Evolutionary conservation across 2,888 invertebrate genomes (phyloP).

Genomic region (Lysandra bellargus): DNA sequence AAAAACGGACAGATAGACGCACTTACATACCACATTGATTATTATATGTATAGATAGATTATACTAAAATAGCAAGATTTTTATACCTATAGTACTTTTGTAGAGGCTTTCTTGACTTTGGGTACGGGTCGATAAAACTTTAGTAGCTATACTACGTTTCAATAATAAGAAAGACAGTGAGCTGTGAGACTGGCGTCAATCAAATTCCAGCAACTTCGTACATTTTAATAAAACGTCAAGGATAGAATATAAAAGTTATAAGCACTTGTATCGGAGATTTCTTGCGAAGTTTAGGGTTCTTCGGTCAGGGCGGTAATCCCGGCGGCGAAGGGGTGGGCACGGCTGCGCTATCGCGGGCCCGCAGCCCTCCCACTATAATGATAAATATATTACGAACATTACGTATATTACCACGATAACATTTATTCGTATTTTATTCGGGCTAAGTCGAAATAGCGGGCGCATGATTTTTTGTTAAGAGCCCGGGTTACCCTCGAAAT

Average conservation of each 20-base stretch:
- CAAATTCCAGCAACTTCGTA: neutral
- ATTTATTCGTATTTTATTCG: neutral
- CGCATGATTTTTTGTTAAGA: neutral
- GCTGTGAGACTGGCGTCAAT: neutral
- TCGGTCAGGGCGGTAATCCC: constrained; percentile 58
- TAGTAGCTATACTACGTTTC: neutral
- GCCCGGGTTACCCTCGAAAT: too few species aligned
- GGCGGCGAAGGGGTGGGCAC: constrained; percentile 56
- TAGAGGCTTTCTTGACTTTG: neutral
- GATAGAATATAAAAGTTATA: constrained; percentile 30
- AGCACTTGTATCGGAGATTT: constrained; percentile 46
- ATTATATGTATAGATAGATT: too few species aligned
- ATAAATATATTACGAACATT: constrained; percentile 28
- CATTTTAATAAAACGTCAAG: constrained; percentile 11
- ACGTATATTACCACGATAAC: constrained; percentile 11
- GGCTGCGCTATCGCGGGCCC: constrained; percentile 58
- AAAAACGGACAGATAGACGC: too few species aligned
- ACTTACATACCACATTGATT: too few species aligned
- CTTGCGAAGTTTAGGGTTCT: constrained; percentile 56
- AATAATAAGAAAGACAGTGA: neutral
- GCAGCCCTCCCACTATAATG: constrained; percentile 46
- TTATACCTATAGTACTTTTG: too few species aligned
- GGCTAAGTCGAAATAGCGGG: neutral
- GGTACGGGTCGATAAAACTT: neutral
- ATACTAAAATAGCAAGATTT: too few species aligned